Evolutionary conservation across 2,113 vertebrate genomes (phyloP), one percentile per base, ranked within the genome.

Genomic region (Stegastes partitus): DNA sequence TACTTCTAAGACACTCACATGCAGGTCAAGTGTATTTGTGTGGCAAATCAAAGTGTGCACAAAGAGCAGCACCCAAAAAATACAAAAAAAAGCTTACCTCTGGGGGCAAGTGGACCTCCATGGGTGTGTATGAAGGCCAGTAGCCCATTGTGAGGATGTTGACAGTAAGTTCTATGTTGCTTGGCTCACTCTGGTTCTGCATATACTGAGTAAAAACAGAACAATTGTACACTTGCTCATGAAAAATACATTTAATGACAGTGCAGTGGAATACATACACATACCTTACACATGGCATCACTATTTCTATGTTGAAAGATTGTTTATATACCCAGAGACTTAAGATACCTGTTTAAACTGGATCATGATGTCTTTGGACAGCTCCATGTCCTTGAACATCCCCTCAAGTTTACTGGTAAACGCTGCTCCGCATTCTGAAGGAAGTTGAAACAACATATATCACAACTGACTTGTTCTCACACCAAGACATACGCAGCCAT

Each of bases 321-420:
- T 5, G 8, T 62, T 1, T 47, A n/a, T 45, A 12, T 39, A 25
- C 26, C 12, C 4, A 58, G 25, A 64, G 54, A 28, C 4, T 19
- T 42, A 2, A 37, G 5, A n/a, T 80, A 93, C 93, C 92, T 99
- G 98, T 95, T 99, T 99, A 93, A 98, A 99, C 67, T 99, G 98
- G 92, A 99, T 97, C 98, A 99, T 99, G 82, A 99, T 98, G 87
- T 99, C 98, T 95, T 99, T 99, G 67, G 98, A 99, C 87, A 99
- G 95, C 67, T 99, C 98, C 98, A 99, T 99, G 92, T 99, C 98
- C 91, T 99, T 99, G 92, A 99, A 99, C 98, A 99, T 99, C 87
- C 98, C 98, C 94, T 99, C 98, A 71, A 99, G 96, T 93, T 99
- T 99, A 91, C 97, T 99, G 86, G 98, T 99, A 87, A 99, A 99